Evolutionary conservation across 2,797 vertebrate genomes (phyloP).

Genomic region (Fundulus diaphanus): DNA sequence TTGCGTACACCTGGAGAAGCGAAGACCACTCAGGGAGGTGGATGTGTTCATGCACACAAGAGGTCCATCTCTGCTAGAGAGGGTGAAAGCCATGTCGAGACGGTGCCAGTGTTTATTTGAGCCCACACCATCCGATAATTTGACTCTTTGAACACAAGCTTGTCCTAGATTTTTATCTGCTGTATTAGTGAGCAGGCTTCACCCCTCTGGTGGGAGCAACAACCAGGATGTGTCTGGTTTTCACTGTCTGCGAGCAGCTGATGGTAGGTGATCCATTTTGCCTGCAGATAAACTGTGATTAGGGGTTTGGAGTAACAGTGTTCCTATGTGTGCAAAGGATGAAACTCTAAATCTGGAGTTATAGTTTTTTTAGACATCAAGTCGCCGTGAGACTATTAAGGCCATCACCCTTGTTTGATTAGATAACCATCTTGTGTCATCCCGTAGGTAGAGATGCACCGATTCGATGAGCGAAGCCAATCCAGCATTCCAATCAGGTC

Average conservation of each 20-base stretch:
- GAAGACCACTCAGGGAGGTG: slow-evolving; percentile 18
- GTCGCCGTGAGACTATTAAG: background rate
- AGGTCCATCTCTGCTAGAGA: slow-evolving; percentile 14
- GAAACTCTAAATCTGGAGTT: background rate
- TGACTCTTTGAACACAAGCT: slow-evolving; percentile 26
- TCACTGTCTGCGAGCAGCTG: slow-evolving; percentile 24
- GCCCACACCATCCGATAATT: slow-evolving; percentile 26
- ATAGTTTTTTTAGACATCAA: background rate
- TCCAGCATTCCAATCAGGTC: too few relatives aligned
- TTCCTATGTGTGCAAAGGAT: background rate
- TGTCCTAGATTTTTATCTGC: slow-evolving; percentile 50
- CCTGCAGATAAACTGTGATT: slow-evolving; percentile 2
- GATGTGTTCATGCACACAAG: slow-evolving; percentile 19
- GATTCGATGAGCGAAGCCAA: too few relatives aligned
- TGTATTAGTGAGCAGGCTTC: slow-evolving; percentile 6
- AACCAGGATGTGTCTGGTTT: slow-evolving; percentile 22
- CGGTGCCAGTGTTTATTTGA: slow-evolving; percentile 46
- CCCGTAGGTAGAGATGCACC: too few relatives aligned
- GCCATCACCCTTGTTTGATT: background rate
- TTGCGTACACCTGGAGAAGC: slow-evolving; percentile 56
- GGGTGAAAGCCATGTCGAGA: slow-evolving; percentile 26
- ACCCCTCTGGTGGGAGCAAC: slow-evolving; percentile 7
- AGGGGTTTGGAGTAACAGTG: background rate
- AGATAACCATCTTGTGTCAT: background rate
- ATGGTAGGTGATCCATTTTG: slow-evolving; percentile 8